phyloP scores from a whole-genome alignment of 2,113 vertebrate genomes.

The Cololabis saira region DNA sequence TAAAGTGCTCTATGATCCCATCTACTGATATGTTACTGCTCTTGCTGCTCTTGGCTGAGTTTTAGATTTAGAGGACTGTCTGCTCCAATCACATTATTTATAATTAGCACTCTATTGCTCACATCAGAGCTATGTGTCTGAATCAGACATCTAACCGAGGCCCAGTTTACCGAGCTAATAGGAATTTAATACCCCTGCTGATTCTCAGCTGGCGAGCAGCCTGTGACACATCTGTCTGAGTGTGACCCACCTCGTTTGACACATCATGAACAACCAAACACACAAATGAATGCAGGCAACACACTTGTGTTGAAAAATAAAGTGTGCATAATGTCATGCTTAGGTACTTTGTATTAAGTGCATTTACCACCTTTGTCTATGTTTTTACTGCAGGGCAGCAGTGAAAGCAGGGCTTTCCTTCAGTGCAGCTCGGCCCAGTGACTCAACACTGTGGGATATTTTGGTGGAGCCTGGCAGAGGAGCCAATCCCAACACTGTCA shows the following conservation, averaged over 20 bases:
- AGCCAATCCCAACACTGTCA: constrained; percentile 72
- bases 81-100: constrained; percentile 41
- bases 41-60: constrained; percentile 1
- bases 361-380: constrained; percentile 11
- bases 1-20: constrained; percentile 3
- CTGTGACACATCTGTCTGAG: constrained; percentile 42
- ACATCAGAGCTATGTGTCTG: constrained; percentile 34
- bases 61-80: constrained; percentile 19
- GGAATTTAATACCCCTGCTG: constrained; percentile 65
- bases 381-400: constrained; percentile 81
- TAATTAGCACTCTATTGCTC: constrained; percentile 24
- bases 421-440: constrained; percentile 84
- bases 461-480: constrained; percentile 74
- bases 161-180: constrained; percentile 48
- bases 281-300: not conserved
- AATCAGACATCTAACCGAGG: constrained; percentile 56
- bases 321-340: too few relatives aligned
- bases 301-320: too few relatives aligned
- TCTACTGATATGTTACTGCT: not conserved
- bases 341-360: not conserved
- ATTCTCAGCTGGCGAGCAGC: constrained; percentile 51
- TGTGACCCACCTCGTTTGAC: constrained; percentile 33
- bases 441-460: constrained; percentile 86
- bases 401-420: constrained; percentile 86
- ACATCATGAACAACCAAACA: constrained; percentile 6